Evolutionary conservation across 1,140 invertebrate species (phyloP), one percentile per base, ranked within the genome.

Genomic region (Bombyx mandarina): DNA sequence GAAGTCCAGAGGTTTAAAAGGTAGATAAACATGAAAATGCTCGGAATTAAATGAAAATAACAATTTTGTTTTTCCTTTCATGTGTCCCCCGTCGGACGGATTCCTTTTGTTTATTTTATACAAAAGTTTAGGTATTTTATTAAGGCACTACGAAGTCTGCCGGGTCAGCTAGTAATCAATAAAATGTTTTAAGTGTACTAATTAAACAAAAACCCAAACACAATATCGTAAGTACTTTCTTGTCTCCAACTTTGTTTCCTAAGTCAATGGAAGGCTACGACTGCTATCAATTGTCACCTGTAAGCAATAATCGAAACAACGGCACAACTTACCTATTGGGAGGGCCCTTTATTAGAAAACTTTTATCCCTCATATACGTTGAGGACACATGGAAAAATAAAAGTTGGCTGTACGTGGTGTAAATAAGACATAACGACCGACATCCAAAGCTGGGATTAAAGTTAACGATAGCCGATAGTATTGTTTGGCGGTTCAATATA

Each of bases 311-410:
- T 67, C 71, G 69, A 67, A 75, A 75, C 73, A 74, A 75, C 65
- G 60, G 56, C 65, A 75, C 45, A 69, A 83, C 71, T 79, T 77
- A 68, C 64, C 75, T 72, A 73, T 77, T 65, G 69, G 69, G 66
- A 74, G 67, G 67, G 73, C 66, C 74, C 73, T 82, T 86, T 85
- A 86, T 86, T 84, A 80, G 81, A 85, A 85, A 86, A 86, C 76
- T 85, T 86, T 78, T 72, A 65, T 63, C 74, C 62, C 45, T 58
- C 61, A 69, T 76, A 71, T 75, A 58, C 57, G 44, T 67, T 75
- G 59, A 67, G 69, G 73, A 67, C 76, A 82, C 77, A 81, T 79
- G 71, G 78, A 80, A 81, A 81, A 83, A 86, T 82, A 83, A 83
- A 84, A 76, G 75, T 79, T 65, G 69, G 26, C 26, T 57, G 74